A percentile compares a stretch with the other conserved stretches of the same genome.
Evolutionary conservation across 2,888 invertebrate species (phyloP).

Genomic region (Xylophagus ater): DNA sequence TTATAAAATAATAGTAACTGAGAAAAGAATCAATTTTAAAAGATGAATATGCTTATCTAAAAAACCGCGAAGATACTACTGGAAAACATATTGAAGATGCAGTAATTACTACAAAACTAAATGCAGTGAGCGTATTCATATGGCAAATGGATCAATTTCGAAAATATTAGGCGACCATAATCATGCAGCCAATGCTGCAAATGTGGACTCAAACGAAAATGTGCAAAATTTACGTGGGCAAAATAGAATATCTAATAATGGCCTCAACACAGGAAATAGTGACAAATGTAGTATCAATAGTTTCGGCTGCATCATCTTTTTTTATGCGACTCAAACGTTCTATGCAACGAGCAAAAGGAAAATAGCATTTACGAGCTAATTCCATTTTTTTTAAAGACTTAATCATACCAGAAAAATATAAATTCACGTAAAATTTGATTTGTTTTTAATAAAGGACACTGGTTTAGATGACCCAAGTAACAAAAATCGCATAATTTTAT

Average conservation of each 20-base stretch:
- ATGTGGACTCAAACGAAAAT: constrained; percentile 2
- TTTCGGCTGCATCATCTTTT: constrained; percentile 1
- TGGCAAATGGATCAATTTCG: background rate
- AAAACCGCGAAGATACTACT: too few relatives aligned
- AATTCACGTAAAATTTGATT: constrained; percentile 1
- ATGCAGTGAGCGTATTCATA: constrained; percentile 1
- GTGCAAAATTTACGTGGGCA: background rate
- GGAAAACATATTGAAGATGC: too few relatives aligned
- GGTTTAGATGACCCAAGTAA: background rate
- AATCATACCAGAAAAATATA: constrained; percentile 2
- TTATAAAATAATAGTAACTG: too few relatives aligned
- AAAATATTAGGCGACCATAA: too few relatives aligned
- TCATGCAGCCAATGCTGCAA: too few relatives aligned
- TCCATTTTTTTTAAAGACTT: constrained; percentile 1
- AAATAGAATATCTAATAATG: background rate
- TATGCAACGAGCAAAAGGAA: constrained; percentile 1
- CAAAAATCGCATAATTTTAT: constrained; percentile 2
- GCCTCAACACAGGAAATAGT: constrained; percentile 1
- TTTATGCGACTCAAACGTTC: constrained; percentile 1
- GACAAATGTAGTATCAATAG: constrained; percentile 1
- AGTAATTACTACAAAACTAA: too few relatives aligned
- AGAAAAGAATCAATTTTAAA: constrained; percentile 2
- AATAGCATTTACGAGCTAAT: background rate
- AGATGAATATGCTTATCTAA: background rate
- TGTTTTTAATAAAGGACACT: constrained; percentile 1